Evolutionary conservation across 2,797 vertebrate genomes (phyloP).

Genomic region (Silurus aristotelis): DNA sequence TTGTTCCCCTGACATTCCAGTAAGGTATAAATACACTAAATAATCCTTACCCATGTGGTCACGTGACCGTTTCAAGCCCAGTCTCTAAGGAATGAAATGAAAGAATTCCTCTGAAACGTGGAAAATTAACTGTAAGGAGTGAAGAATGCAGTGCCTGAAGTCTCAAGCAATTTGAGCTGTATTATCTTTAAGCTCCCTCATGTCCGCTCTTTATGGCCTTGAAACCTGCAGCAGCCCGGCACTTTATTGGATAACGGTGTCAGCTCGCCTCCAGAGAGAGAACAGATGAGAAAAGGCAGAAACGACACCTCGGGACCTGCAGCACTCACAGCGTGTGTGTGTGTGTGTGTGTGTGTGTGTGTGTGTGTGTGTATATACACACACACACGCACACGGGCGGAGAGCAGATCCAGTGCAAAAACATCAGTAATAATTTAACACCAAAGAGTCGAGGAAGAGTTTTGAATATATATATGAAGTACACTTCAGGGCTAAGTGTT

Average conservation of each 20-base stretch:
- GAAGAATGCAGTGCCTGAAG: not conserved
- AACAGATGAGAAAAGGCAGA: constrained; percentile 5
- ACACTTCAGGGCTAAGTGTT: not conserved
- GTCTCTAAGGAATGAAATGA: not conserved
- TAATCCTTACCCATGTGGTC: no score
- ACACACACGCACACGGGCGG: no score
- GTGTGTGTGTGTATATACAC: no score
- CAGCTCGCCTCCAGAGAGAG: constrained; percentile 15
- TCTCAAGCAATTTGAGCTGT: not conserved
- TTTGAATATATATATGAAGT: not conserved
- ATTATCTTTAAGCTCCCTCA: constrained; percentile 10
- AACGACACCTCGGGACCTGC: constrained; percentile 1
- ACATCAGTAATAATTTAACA: constrained; percentile 20
- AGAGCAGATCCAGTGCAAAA: not conserved
- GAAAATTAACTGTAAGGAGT: not conserved
- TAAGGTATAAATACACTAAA: not conserved
- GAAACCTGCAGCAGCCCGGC: not conserved
- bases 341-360: no score
- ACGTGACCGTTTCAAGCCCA: not conserved
- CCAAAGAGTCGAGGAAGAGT: not conserved
- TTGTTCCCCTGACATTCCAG: not conserved
- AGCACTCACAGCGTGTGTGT: not conserved
- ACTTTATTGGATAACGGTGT: constrained; percentile 29
- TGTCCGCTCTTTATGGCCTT: constrained; percentile 1
- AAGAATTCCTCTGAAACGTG: not conserved